A percentile compares a stretch with the other conserved stretches of the same genome.
Evolutionary conservation across 2,113 vertebrate genomes (phyloP).

Genomic region (Dissostichus mawsoni): DNA sequence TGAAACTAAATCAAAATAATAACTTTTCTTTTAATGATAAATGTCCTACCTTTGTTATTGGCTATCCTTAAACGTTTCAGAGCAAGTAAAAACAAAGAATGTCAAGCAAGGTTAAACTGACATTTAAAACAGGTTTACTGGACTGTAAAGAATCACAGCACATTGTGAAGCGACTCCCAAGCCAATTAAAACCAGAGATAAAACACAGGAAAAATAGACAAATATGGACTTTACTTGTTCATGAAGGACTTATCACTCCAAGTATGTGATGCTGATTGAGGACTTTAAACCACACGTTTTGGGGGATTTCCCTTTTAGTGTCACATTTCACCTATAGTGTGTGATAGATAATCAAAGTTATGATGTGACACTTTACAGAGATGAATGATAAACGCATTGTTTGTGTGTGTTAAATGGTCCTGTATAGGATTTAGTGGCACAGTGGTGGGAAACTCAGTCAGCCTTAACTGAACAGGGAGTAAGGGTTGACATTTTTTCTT

Average conservation of each 20-base stretch:
- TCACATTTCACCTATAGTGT: not conserved
- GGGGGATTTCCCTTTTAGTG: not conserved
- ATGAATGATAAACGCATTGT: conserved; percentile 1
- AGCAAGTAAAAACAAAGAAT: conserved; percentile 29
- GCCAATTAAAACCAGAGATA: no score
- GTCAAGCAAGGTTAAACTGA: conserved; percentile 20
- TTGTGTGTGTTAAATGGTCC: conserved; percentile 31
- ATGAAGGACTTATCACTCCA: no score
- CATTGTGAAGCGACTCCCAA: not conserved
- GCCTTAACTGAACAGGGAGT: conserved; percentile 38
- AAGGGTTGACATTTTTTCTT: conserved; percentile 12
- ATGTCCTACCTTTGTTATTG: not conserved
- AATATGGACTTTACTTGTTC: no score
- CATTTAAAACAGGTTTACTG: conserved; percentile 49
- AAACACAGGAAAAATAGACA: no score
- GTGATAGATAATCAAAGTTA: not conserved
- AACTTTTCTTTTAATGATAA: not conserved
- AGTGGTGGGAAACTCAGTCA: conserved; percentile 75
- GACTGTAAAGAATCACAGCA: conserved; percentile 44
- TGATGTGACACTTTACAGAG: no score
- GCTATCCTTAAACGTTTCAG: conserved; percentile 31
- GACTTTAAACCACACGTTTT: not conserved
- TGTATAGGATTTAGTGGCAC: conserved; percentile 21
- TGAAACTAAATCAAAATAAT: not conserved
- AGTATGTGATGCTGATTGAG: not conserved